Conservation (phyloP, 1,140 invertebrate species). For the Cataglyphis hispanica region DNA sequence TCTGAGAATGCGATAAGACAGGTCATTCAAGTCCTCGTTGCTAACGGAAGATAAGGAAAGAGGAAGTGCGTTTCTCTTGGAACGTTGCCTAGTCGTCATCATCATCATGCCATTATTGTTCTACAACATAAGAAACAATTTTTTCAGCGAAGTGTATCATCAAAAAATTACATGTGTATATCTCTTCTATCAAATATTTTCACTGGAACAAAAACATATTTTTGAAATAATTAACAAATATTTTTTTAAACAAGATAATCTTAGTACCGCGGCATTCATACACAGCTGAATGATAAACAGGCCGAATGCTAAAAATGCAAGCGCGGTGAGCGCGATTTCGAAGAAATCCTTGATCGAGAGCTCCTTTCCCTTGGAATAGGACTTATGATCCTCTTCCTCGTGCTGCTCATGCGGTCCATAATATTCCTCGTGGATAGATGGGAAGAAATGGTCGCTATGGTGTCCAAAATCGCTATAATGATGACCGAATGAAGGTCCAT, state of each 20-base stretch:
- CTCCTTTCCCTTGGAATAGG: conserved; percentile 85
- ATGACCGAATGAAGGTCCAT: conserved; percentile 72
- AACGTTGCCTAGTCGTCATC: conserved; percentile 72
- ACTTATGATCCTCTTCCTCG: conserved; percentile 74
- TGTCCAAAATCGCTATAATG: conserved; percentile 59
- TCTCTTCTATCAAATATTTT: neutral
- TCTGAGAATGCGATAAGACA: conserved; percentile 86
- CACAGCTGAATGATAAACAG: conserved; percentile 92
- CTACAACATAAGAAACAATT: conserved; percentile 17
- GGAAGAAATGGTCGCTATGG: conserved; percentile 68
- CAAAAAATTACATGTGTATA: neutral
- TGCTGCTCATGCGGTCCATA: conserved; percentile 73
- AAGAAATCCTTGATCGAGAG: conserved; percentile 91
- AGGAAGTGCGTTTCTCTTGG: conserved; percentile 71
- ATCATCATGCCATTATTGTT: conserved; percentile 59
- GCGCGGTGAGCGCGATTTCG: conserved; percentile 91
- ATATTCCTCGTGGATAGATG: conserved; percentile 82
- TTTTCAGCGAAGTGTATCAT: neutral
- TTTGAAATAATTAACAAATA: neutral
- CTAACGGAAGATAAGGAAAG: conserved; percentile 71
- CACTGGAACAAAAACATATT: neutral
- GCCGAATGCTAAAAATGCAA: conserved; percentile 92
- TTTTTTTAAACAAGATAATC: neutral
- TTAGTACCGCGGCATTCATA: conserved; percentile 86
- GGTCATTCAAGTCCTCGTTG: conserved; percentile 86